Conservation (phyloP, 2,888 invertebrate species). For the Athalia circularis region DNA sequence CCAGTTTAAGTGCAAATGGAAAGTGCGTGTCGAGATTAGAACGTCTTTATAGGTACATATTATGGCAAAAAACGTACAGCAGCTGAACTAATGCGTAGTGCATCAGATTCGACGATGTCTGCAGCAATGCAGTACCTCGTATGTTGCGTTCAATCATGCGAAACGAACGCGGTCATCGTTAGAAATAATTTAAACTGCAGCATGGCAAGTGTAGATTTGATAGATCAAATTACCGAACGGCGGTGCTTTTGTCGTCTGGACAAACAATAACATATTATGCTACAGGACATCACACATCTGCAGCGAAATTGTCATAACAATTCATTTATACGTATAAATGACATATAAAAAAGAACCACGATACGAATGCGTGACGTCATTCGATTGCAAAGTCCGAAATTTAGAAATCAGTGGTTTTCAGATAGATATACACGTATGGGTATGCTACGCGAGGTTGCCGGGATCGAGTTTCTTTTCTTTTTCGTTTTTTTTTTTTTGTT, state of each 20-base stretch:
- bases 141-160: conserved; percentile 6
- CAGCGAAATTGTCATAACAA: neutral
- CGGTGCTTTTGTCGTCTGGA: conserved; percentile 10
- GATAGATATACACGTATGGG: no score
- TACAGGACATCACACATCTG: neutral
- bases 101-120: no score
- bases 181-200: conserved; percentile 20
- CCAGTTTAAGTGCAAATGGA: neutral
- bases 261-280: neutral
- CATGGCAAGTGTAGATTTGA: neutral
- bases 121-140: neutral
- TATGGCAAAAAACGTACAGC: neutral
- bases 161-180: conserved; percentile 8
- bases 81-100: no score
- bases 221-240: conserved; percentile 5
- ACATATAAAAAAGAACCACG: no score
- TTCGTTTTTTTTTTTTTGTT: no score
- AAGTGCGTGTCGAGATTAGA: neutral
- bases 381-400: no score
- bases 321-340: neutral
- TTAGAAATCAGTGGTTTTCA: no score
- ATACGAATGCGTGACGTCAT: no score
- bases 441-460: no score
- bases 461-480: no score
- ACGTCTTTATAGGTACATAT: neutral